Conservation (phyloP, 2,888 invertebrate species). For the Patella caerulea region DNA sequence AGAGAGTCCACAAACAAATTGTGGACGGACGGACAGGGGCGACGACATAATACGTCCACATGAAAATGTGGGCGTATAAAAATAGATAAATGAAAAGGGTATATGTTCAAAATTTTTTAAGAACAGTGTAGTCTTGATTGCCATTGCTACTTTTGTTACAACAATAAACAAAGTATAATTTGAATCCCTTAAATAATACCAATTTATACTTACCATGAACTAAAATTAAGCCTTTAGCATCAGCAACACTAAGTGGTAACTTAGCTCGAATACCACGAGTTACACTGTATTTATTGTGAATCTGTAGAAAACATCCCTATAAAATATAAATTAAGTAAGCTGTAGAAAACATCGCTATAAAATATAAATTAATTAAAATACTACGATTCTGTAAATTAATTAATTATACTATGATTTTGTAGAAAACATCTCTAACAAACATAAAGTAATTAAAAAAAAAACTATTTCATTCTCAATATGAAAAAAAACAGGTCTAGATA, state of each 20-base stretch:
- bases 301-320: conserved; percentile 62
- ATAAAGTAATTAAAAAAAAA: background rate
- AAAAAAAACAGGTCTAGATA: too few relatives aligned
- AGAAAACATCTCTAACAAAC: conserved; percentile 52
- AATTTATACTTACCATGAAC: conserved; percentile 64
- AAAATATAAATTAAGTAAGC: conserved; percentile 34
- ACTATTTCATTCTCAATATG: conserved; percentile 53
- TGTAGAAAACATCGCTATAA: conserved; percentile 61
- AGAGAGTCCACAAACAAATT: too few relatives aligned
- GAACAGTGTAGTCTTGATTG: background rate
- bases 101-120: background rate
- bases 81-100: too few relatives aligned
- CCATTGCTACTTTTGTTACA: too few relatives aligned
- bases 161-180: conserved; percentile 13
- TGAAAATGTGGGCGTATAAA: too few relatives aligned
- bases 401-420: conserved; percentile 48
- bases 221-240: conserved; percentile 66
- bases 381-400: conserved; percentile 61
- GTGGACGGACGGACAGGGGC: too few relatives aligned
- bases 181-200: too few relatives aligned
- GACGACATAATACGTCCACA: too few relatives aligned
- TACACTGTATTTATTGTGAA: conserved; percentile 67
- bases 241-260: conserved; percentile 58
- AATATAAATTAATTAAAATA: background rate
- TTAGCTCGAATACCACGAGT: conserved; percentile 55